Conservation (phyloP, 2,797 vertebrate genomes). For the Eospalax fontanierii region DNA sequence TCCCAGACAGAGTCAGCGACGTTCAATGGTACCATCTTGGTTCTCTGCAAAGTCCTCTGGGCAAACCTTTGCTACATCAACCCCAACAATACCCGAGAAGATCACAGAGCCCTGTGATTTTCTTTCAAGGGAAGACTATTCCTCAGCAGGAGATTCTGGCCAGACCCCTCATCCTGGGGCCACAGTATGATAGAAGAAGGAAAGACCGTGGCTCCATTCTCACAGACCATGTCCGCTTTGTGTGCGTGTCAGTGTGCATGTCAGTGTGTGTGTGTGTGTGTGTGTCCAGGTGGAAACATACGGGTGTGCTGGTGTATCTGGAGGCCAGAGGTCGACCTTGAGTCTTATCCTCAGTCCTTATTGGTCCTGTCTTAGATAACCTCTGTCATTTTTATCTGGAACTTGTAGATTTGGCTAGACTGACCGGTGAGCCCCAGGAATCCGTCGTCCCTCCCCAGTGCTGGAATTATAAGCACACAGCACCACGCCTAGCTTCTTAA, state of each 20-base stretch:
- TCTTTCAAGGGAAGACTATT: background rate
- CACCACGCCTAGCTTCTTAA: background rate
- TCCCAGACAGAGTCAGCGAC: rapidly evolving
- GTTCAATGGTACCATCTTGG: background rate
- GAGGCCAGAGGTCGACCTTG: background rate
- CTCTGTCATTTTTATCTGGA: background rate
- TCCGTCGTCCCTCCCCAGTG: background rate
- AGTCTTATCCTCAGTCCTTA: background rate
- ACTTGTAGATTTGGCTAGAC: background rate
- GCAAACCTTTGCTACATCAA: background rate
- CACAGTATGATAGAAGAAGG: rapidly evolving
- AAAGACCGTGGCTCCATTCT: background rate
- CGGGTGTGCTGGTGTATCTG: background rate
- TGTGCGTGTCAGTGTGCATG: no score
- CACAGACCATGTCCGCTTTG: background rate
- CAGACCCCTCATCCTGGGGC: background rate
- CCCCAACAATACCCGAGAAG: background rate
- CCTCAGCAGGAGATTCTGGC: background rate
- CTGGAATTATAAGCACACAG: no score
- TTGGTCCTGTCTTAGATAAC: no score
- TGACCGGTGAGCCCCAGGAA: no score
- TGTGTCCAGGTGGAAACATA: background rate
- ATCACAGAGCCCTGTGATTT: background rate
- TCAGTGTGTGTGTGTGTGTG: background rate
- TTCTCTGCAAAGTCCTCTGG: background rate